Evolutionary conservation across 2,113 vertebrate genomes (phyloP).

Genomic region (Larimichthys crocea): DNA sequence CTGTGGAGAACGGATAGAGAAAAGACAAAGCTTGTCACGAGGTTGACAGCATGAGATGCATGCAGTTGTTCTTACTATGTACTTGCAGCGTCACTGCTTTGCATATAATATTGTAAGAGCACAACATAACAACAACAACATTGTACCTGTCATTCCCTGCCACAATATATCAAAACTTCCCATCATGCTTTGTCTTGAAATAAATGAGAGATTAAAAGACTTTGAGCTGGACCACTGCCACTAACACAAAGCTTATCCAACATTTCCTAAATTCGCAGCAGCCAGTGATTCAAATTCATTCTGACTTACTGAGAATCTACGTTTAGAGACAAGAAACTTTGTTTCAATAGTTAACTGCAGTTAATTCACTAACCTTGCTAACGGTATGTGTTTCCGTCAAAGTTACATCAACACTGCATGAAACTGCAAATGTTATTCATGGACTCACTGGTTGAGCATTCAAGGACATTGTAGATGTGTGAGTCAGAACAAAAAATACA

Average conservation of each 20-base stretch:
- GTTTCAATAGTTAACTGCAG: no score
- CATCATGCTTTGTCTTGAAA: not conserved
- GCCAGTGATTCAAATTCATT: not conserved
- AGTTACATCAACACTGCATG: not conserved
- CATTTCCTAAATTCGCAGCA: not conserved
- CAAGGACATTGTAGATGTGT: not conserved
- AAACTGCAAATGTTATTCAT: not conserved
- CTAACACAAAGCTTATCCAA: not conserved
- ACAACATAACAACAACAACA: not conserved
- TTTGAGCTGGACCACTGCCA: not conserved
- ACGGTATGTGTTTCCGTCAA: not conserved
- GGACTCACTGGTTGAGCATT: not conserved
- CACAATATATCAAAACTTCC: not conserved
- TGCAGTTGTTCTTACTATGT: not conserved
- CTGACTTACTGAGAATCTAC: not conserved
- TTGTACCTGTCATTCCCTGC: not conserved
- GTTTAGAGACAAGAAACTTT: not conserved
- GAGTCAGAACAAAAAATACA: not conserved
- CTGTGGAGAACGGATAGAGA: slow-evolving; percentile 35
- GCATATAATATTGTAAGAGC: not conserved
- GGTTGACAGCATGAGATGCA: not conserved
- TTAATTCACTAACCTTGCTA: not conserved
- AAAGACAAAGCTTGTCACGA: not conserved
- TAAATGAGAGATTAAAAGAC: not conserved
- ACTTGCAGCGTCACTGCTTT: not conserved